A percentile compares a stretch with the other conserved stretches of the same genome.
Conservation (phyloP, 2,797 vertebrate genomes). For the Darevskia nairensis region DNA sequence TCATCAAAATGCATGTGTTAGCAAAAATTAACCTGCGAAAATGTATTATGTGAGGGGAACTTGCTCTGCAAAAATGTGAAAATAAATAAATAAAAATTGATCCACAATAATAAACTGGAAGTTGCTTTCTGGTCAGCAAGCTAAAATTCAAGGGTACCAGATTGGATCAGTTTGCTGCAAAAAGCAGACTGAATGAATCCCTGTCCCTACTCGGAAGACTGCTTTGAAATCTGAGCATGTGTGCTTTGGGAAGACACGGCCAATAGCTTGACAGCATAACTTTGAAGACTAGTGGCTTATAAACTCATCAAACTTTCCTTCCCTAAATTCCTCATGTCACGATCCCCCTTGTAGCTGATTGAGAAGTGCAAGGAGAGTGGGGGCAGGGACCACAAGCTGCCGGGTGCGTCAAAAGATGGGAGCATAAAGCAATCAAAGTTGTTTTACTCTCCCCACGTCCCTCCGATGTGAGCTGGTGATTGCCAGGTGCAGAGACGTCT, state of each 20-base stretch:
- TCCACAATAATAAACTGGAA: too few relatives aligned
- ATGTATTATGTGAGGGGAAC: too few relatives aligned
- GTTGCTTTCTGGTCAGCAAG: too few relatives aligned
- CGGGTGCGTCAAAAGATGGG: not conserved
- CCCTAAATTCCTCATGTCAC: constrained; percentile 6
- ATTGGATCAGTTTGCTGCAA: too few relatives aligned
- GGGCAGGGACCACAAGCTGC: not conserved
- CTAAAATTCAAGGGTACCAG: too few relatives aligned
- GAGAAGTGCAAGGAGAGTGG: not conserved
- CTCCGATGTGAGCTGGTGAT: constrained; percentile 20
- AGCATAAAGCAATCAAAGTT: constrained; percentile 2
- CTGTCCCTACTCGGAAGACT: not conserved
- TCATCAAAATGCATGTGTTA: too few relatives aligned
- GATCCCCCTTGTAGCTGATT: constrained; percentile 1
- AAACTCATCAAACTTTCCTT: constrained; percentile 40
- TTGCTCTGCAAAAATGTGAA: too few relatives aligned
- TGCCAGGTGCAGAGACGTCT: constrained; percentile 8
- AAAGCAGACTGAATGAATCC: too few relatives aligned
- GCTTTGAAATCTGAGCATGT: not conserved
- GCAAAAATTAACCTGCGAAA: too few relatives aligned
- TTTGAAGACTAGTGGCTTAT: constrained; percentile 19
- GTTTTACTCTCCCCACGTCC: constrained; percentile 15
- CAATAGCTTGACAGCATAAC: constrained; percentile 2
- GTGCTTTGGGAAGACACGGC: not conserved
- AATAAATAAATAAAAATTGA: too few relatives aligned